Evolutionary conservation across 2,113 vertebrate species (phyloP), one percentile per base, ranked within the genome.

Genomic region (Sinocyclocheilus grahami): DNA sequence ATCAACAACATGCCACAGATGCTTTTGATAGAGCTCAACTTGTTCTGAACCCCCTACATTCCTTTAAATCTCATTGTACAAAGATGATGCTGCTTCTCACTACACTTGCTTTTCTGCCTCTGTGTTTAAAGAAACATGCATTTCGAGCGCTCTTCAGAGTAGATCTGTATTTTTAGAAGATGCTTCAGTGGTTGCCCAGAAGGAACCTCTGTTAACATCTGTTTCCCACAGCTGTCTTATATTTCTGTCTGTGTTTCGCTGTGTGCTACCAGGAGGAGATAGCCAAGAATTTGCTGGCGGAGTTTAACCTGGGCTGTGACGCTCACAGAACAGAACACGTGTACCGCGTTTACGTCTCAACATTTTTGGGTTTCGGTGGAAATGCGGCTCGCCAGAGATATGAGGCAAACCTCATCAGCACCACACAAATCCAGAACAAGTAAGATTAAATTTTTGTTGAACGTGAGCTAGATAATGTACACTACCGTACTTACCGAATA

Each of bases 261-360:
- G 22, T 79, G 78, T 67, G 58, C 30, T 20, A 53, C 1, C 90
- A 99, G 98, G 98, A 99, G 91, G 97, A 99, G 86, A 95, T 99
- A 86, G 97, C 98, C 85, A 99, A 99, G 92, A 97, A 96, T 81
- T 86, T 99, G 72, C 93, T 99, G 87, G 97, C 98, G 0, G 98
- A 99, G 85, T 99, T 99, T 89, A 99, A 99, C 87, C 78, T 99
- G 89, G 98, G 98, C 4, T 99, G 98, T 1, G 98, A 99, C 0
- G 97, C 96, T 10, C 98, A 99, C 88, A 97, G 95, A 30, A 99
- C 97, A 0, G 96, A 99, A 92, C 98, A 99, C 0, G 95, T 97
- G 30, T 99, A 99, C 87, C 95, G 98, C 5, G 96, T 99, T 74
- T 99, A 99, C 0, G 98, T 99, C 27, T 97, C 98, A 42, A 99